Conservation (phyloP, 2,113 vertebrate genomes). For the Cyprinodon variegatus region DNA sequence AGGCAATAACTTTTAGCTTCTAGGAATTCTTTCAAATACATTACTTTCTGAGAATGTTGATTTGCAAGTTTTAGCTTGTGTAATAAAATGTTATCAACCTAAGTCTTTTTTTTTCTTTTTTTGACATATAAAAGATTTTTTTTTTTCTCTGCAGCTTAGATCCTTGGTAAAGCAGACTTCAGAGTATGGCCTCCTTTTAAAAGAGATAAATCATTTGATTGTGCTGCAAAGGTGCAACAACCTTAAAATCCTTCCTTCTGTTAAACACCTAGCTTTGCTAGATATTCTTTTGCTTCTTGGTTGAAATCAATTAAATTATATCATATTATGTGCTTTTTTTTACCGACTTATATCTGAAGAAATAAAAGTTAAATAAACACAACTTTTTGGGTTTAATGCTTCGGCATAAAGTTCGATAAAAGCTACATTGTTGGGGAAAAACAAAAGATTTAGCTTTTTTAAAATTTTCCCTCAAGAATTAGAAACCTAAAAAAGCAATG, state of each 20-base stretch:
- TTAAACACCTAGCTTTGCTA: constrained; percentile 61
- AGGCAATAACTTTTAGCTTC: constrained; percentile 69
- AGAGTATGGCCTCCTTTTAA: constrained; percentile 52
- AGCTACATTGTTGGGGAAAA: constrained; percentile 30
- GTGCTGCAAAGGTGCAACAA: constrained; percentile 77
- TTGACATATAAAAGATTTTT: constrained; percentile 67
- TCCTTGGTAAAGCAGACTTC: constrained; percentile 61
- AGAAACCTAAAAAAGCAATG: constrained; percentile 29
- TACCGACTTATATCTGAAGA: constrained; percentile 41
- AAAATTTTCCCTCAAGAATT: constrained; percentile 16
- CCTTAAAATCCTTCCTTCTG: constrained; percentile 56
- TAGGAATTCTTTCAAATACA: constrained; percentile 67
- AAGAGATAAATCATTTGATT: constrained; percentile 66
- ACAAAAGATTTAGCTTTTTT: constrained; percentile 52
- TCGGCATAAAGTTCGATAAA: constrained; percentile 42
- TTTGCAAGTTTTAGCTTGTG: constrained; percentile 55
- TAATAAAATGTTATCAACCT: constrained; percentile 67
- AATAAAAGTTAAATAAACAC: constrained; percentile 28
- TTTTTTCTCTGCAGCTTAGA: constrained; percentile 57
- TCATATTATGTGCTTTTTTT: constrained; percentile 28
- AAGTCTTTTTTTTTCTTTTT: constrained; percentile 33
- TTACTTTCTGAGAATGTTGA: constrained; percentile 57
- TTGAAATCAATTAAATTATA: constrained; percentile 52
- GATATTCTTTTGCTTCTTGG: constrained; percentile 46
- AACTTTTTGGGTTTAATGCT: constrained; percentile 31